Evolutionary conservation across 2,888 invertebrate genomes (phyloP).

Genomic region (Ferrisia virgata): DNA sequence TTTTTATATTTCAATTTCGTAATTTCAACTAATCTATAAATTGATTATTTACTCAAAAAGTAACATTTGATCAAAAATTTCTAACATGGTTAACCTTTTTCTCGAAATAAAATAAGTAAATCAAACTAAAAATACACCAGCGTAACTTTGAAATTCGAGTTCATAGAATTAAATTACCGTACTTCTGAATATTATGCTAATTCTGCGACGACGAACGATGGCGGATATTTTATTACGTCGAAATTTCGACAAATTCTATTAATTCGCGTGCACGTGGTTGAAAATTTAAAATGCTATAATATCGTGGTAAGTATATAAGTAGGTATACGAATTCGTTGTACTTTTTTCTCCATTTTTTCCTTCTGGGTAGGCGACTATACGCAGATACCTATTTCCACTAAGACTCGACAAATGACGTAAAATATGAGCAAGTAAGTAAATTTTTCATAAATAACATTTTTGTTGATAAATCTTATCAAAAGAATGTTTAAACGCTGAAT

Average conservation of each 20-base stretch:
- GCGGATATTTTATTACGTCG: not conserved
- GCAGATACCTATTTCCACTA: not conserved
- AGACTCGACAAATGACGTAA: too few relatives aligned
- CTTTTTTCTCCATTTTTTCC: not conserved
- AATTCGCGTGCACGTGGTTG: slow-evolving; percentile 5
- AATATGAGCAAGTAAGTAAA: not conserved
- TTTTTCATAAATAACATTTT: not conserved
- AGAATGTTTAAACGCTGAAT: not conserved
- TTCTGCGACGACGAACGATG: not conserved
- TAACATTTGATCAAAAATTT: not conserved
- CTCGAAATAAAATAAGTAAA: not conserved
- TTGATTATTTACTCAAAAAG: not conserved
- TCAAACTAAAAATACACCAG: not conserved
- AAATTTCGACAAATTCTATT: not conserved
- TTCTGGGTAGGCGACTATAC: too few relatives aligned
- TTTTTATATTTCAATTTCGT: not conserved
- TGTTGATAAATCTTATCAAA: not conserved
- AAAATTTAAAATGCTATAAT: not conserved
- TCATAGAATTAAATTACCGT: not conserved
- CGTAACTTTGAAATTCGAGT: not conserved
- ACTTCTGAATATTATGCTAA: not conserved
- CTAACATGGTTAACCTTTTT: not conserved
- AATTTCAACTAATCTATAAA: not conserved
- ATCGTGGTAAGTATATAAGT: not conserved
- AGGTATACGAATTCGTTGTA: not conserved